Conservation (phyloP, 2,888 invertebrate genomes). For the Papilio demoleus region DNA sequence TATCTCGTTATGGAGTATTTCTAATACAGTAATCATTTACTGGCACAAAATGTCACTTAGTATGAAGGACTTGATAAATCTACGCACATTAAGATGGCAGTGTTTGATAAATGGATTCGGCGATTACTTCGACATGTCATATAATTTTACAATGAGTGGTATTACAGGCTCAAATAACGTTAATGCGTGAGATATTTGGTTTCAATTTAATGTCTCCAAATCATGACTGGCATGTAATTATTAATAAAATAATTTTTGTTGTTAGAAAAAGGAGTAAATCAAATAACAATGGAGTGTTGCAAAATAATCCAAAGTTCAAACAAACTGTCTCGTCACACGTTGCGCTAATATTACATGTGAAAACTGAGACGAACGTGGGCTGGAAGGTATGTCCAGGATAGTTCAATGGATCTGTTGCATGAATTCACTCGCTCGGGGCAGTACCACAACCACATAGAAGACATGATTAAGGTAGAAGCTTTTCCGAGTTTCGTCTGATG, state of each 20-base stretch:
- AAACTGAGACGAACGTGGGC: too few relatives aligned
- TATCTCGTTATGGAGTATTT: slow-evolving; percentile 49
- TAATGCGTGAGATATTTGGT: not conserved
- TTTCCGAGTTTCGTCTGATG: too few relatives aligned
- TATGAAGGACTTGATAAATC: slow-evolving; percentile 64
- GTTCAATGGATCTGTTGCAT: too few relatives aligned
- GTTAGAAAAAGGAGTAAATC: not conserved
- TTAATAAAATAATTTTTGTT: not conserved
- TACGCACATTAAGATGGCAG: slow-evolving; percentile 55
- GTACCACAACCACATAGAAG: too few relatives aligned
- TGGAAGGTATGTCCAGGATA: too few relatives aligned
- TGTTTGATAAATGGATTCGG: slow-evolving; percentile 49
- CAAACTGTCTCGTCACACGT: too few relatives aligned
- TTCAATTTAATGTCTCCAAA: not conserved
- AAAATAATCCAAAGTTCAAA: too few relatives aligned
- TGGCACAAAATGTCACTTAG: slow-evolving; percentile 48
- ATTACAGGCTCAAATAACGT: slow-evolving; percentile 14
- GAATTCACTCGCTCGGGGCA: too few relatives aligned
- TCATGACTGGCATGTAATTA: not conserved
- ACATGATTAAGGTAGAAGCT: too few relatives aligned
- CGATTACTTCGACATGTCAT: slow-evolving; percentile 47
- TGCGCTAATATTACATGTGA: too few relatives aligned
- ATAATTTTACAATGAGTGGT: slow-evolving; percentile 49
- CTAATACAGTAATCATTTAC: slow-evolving; percentile 56
- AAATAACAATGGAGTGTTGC: not conserved